Evolutionary conservation across 2,113 vertebrate species (phyloP).

Genomic region (Cyrtonyx montezumae): DNA sequence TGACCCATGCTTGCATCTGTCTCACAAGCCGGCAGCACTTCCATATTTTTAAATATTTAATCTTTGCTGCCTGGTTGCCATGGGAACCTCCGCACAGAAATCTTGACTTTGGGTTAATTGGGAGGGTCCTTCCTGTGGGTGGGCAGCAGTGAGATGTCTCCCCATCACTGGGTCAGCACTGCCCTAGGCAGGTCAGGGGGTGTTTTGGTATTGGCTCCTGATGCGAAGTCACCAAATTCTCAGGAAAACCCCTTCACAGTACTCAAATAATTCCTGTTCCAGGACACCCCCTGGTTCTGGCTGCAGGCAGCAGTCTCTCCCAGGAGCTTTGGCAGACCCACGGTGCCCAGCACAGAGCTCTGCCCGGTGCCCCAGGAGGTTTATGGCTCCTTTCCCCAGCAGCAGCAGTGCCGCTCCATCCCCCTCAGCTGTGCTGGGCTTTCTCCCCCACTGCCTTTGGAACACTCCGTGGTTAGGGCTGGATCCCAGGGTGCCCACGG

Average conservation of each 20-base stretch:
- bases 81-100: constrained; percentile 32
- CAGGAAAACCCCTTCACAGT: background rate
- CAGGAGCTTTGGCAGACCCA: background rate
- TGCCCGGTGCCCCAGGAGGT: background rate
- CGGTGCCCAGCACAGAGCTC: background rate
- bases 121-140: background rate
- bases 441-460: constrained; percentile 29
- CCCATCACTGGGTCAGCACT: accelerated
- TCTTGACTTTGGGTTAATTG: constrained; percentile 30
- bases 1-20: background rate
- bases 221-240: accelerated
- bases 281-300: background rate
- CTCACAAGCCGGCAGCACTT: background rate
- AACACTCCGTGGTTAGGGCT: constrained; percentile 4
- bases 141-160: background rate
- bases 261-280: background rate
- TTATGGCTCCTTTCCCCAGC: background rate
- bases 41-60: constrained; percentile 54
- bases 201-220: background rate
- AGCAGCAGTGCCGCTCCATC: background rate
- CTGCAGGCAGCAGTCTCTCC: background rate
- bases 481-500: background rate
- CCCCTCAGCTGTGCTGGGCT: constrained; percentile 25
- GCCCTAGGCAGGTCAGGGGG: accelerated
- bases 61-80: constrained; percentile 9